Evolutionary conservation across 37 sponge, comb jelly and placozoan species (phyloP).

Genomic region (Chondrosia reniformis): DNA sequence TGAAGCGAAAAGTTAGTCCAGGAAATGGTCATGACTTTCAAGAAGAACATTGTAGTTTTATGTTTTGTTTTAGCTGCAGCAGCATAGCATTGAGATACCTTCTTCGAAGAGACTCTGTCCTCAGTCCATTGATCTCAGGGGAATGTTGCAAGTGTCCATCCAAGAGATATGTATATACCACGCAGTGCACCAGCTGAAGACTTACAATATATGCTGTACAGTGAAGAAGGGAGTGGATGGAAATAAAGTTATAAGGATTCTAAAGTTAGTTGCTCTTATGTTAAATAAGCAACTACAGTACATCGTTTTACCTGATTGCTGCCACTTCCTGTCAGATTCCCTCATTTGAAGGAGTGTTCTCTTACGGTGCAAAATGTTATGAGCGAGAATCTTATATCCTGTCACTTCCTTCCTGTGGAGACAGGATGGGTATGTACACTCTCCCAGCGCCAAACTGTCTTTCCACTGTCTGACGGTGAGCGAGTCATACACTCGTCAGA

Average conservation of each 20-base stretch:
- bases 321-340: not conserved
- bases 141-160: not conserved
- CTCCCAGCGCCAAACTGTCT: not conserved
- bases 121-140: not conserved
- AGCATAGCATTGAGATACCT: not conserved
- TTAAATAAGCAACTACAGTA: too few species aligned
- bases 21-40: too few species aligned
- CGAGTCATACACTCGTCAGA: not conserved
- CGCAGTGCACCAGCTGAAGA: not conserved
- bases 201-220: too few species aligned
- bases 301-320: too few species aligned
- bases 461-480: not conserved
- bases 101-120: not conserved
- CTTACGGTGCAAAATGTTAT: not conserved
- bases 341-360: not conserved
- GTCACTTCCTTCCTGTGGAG: not conserved
- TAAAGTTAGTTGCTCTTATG: too few species aligned
- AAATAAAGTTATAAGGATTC: too few species aligned
- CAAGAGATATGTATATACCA: not conserved
- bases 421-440: constrained; percentile 22
- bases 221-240: too few species aligned
- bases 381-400: not conserved
- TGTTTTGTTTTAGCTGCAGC: not conserved
- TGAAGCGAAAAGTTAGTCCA: constrained; percentile 52
- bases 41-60: not conserved